Conservation (phyloP, 1,140 invertebrate species). For the Hormaphis cornu region DNA sequence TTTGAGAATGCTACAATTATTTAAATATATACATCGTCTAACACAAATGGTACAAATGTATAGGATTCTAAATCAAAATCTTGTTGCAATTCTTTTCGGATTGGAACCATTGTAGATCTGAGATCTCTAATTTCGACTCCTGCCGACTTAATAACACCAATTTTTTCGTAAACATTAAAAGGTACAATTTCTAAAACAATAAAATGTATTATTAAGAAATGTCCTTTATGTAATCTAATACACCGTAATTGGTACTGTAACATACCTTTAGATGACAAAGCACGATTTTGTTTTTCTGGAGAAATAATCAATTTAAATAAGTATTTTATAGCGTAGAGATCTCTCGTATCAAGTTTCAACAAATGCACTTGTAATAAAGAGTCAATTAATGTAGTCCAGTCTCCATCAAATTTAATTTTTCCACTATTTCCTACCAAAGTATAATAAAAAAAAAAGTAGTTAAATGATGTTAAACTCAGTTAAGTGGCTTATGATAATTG, state of each 20-base stretch:
- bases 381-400: slow-evolving; percentile 29
- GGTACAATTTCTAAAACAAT: background rate
- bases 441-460: background rate
- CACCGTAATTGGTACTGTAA: background rate
- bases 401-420: slow-evolving; percentile 14
- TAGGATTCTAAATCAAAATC: slow-evolving; percentile 4
- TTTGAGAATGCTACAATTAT: too few relatives aligned
- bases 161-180: background rate
- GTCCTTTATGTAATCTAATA: background rate
- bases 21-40: background rate
- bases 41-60: background rate
- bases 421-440: slow-evolving; percentile 16
- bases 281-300: slow-evolving; percentile 2
- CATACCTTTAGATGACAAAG: background rate
- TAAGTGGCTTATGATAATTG: background rate
- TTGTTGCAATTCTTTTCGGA: slow-evolving; percentile 28
- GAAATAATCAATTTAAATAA: slow-evolving; percentile 8
- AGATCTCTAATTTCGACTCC: slow-evolving; percentile 23
- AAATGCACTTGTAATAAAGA: slow-evolving; percentile 27
- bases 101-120: slow-evolving; percentile 10
- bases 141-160: background rate
- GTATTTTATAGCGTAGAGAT: slow-evolving; percentile 30
- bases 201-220: background rate
- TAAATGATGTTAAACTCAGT: too few relatives aligned
- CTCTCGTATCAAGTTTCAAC: slow-evolving; percentile 19